Conservation (phyloP, 2,797 vertebrate species). For the Micrastur ruficollis region DNA sequence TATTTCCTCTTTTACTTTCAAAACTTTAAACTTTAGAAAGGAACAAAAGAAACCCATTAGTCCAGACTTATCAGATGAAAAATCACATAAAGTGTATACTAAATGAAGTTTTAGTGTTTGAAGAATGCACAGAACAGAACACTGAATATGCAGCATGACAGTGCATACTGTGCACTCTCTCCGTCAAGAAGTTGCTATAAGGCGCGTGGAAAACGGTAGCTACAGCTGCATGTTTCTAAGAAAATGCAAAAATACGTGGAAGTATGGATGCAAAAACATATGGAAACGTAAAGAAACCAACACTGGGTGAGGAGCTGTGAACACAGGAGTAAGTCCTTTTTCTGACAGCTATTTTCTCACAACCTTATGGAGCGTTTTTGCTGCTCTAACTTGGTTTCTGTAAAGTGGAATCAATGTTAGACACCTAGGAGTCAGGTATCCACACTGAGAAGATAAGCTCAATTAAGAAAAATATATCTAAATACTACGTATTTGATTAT, state of each 20-base stretch:
- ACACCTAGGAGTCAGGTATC: neutral
- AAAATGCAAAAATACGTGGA: neutral
- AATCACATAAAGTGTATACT: neutral
- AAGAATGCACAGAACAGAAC: neutral
- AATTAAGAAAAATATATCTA: slow-evolving; percentile 24
- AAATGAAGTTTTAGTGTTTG: neutral
- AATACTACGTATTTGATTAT: slow-evolving; percentile 18
- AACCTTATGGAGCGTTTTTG: neutral
- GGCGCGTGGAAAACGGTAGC: neutral
- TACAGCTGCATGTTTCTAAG: neutral
- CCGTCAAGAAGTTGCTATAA: neutral
- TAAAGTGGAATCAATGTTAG: neutral
- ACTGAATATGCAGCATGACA: neutral
- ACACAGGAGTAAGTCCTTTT: neutral
- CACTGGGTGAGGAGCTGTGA: neutral
- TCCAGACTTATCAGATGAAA: neutral
- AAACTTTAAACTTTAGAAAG: neutral
- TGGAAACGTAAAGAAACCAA: neutral
- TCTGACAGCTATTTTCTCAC: neutral
- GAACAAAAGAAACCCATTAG: neutral
- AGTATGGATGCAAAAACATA: neutral
- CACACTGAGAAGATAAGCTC: neutral
- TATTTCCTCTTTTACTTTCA: neutral
- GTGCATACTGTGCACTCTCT: neutral
- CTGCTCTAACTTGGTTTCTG: neutral